phyloP scores from a whole-genome alignment of 1,140 invertebrate genomes.

The Drosophila ogumai region DNA sequence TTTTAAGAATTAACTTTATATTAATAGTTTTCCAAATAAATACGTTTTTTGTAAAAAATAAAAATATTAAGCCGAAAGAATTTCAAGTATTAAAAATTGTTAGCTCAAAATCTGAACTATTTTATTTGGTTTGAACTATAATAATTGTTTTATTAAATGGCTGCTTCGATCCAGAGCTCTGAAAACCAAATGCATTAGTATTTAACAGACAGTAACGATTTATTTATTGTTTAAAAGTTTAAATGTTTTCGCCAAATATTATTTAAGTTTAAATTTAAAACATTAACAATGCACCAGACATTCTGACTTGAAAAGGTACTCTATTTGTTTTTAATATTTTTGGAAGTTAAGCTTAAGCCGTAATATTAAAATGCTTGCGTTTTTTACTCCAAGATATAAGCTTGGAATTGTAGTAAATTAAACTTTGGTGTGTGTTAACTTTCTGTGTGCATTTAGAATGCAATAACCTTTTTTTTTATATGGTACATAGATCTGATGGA shows the following conservation, averaged over 20 bases:
- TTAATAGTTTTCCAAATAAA: too few relatives aligned
- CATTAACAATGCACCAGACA: constrained; percentile 19
- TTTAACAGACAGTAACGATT: constrained; percentile 9
- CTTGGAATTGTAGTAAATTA: constrained; percentile 20
- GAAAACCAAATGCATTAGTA: background rate
- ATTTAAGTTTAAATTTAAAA: constrained; percentile 5
- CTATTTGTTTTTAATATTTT: background rate
- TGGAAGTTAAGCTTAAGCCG: constrained; percentile 11
- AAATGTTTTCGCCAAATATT: background rate
- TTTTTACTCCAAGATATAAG: background rate
- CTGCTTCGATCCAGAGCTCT: background rate
- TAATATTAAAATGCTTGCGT: constrained; percentile 4
- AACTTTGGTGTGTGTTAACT: constrained; percentile 30
- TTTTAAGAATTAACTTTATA: too few relatives aligned
- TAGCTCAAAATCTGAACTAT: background rate
- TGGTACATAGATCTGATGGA: constrained; percentile 7
- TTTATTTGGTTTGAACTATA: background rate
- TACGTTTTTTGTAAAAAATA: too few relatives aligned
- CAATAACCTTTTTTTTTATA: constrained; percentile 8
- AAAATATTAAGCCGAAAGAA: too few relatives aligned
- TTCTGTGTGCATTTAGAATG: constrained; percentile 36
- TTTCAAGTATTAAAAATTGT: background rate
- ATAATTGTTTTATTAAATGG: background rate
- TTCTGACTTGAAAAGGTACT: constrained; percentile 15
- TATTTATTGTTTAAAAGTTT: constrained; percentile 8